A percentile compares a stretch with the other conserved stretches of the same genome.
These are phyloP conservation scores for Dinothrombium tinctorium DNA, from an alignment of 1,140 invertebrate genomes.

Conservation along the genomic window DNA sequence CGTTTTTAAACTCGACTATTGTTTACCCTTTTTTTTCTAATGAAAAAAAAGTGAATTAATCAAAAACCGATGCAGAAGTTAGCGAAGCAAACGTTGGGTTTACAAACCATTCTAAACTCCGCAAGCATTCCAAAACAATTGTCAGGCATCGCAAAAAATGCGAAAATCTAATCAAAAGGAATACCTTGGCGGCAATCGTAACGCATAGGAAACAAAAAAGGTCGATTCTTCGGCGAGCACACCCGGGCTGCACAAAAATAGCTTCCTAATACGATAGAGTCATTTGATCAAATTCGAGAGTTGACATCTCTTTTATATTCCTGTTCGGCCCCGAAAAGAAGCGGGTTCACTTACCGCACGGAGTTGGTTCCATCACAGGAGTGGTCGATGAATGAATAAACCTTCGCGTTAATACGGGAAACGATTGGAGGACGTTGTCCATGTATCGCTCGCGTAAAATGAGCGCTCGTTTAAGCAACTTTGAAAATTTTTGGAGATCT, in stretches of 20 bases:
- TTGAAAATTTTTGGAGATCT: too few species aligned
- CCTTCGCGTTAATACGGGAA: conserved; percentile 53
- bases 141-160: too few species aligned
- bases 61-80: background rate
- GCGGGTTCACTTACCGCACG: background rate
- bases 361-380: too few species aligned
- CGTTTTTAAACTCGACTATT: too few species aligned
- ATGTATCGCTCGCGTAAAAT: conserved; percentile 63
- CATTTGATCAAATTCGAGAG: background rate
- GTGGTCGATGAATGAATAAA: conserved; percentile 32
- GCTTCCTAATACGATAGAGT: background rate
- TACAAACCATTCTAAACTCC: background rate
- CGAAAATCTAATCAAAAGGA: too few species aligned
- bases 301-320: background rate
- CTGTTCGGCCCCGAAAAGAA: background rate
- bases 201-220: too few species aligned
- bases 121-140: background rate
- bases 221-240: too few species aligned
- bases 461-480: conserved; percentile 56
- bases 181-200: too few species aligned
- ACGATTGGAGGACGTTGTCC: conserved; percentile 60
- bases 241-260: too few species aligned
- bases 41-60: background rate
- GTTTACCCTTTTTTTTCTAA: too few species aligned
- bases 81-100: background rate